Evolutionary conservation across 2,797 vertebrate genomes (phyloP).

Genomic region (Leuciscus waleckii): DNA sequence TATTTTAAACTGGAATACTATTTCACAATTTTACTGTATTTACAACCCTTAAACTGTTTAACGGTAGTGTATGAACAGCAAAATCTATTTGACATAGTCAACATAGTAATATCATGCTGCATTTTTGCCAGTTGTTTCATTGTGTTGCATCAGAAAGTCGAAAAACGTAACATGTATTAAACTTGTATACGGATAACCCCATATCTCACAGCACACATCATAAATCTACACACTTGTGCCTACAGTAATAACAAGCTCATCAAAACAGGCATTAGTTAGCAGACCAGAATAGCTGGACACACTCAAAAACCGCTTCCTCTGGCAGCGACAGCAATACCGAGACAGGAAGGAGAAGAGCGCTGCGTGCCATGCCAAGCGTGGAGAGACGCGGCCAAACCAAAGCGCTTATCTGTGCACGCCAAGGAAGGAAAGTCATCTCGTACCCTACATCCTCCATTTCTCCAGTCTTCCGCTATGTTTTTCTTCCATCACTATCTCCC

Average conservation of each 20-base stretch:
- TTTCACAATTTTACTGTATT: background rate
- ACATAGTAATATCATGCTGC: background rate
- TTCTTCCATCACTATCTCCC: slow-evolving; percentile 45
- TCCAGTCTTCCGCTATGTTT: slow-evolving; percentile 46
- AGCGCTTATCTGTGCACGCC: slow-evolving; percentile 63
- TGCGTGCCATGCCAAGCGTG: slow-evolving; percentile 40
- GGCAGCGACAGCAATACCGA: slow-evolving; percentile 69
- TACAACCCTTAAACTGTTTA: background rate
- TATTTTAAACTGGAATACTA: background rate
- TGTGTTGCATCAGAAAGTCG: slow-evolving; percentile 5
- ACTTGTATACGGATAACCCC: background rate
- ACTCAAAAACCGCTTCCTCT: slow-evolving; percentile 68
- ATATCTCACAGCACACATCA: slow-evolving; percentile 7
- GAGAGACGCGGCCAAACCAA: slow-evolving; percentile 32
- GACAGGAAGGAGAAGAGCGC: slow-evolving; percentile 69
- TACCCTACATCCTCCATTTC: slow-evolving; percentile 55
- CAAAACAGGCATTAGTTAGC: slow-evolving; percentile 40
- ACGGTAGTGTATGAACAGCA: background rate
- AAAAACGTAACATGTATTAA: background rate
- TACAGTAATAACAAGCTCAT: slow-evolving; percentile 26
- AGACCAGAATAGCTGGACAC: slow-evolving; percentile 63
- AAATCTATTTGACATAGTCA: background rate
- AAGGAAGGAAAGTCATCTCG: slow-evolving; percentile 77
- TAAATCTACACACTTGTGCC: background rate
- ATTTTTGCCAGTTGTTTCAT: background rate